Conservation (phyloP, 2,888 invertebrate genomes). For the Plutella xylostella region DNA sequence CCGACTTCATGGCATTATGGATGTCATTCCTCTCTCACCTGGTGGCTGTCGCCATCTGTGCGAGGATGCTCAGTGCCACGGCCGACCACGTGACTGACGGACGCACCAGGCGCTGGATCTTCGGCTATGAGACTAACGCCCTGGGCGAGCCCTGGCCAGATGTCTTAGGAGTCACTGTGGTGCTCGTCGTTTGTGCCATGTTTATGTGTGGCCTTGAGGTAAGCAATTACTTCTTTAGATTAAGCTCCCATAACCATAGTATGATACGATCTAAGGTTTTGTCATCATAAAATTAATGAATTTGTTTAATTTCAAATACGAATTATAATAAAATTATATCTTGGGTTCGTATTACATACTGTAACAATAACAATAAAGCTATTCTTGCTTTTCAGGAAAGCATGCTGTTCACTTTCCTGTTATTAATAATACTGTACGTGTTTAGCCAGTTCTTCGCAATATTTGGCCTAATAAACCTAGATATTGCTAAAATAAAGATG, state of each 20-base stretch:
- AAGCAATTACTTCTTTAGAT: slow-evolving; percentile 13
- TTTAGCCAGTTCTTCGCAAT: slow-evolving; percentile 62
- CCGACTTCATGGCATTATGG: slow-evolving; percentile 72
- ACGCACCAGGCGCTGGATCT: slow-evolving; percentile 69
- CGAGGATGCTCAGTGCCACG: slow-evolving; percentile 72
- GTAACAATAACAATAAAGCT: too few relatives aligned
- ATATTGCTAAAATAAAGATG: slow-evolving; percentile 55
- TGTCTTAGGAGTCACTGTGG: slow-evolving; percentile 71
- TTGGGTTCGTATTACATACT: too few relatives aligned
- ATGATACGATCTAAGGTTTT: too few relatives aligned
- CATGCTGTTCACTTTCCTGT: slow-evolving; percentile 58
- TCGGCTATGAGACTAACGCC: slow-evolving; percentile 69
- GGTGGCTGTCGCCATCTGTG: slow-evolving; percentile 72
- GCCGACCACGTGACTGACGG: slow-evolving; percentile 73
- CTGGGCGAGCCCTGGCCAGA: slow-evolving; percentile 75
- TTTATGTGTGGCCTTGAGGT: slow-evolving; percentile 76
- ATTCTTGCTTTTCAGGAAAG: slow-evolving; percentile 46
- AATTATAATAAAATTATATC: too few relatives aligned
- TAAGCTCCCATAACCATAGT: too few relatives aligned
- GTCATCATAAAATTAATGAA: too few relatives aligned
- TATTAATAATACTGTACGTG: slow-evolving; percentile 49
- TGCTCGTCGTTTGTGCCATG: slow-evolving; percentile 70
- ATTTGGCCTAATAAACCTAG: slow-evolving; percentile 56
- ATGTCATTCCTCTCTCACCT: slow-evolving; percentile 69
- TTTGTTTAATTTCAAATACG: too few relatives aligned